Base-by-base conservation (phyloP, 2,888 invertebrate genomes). In the Diadromus collaris region DNA sequence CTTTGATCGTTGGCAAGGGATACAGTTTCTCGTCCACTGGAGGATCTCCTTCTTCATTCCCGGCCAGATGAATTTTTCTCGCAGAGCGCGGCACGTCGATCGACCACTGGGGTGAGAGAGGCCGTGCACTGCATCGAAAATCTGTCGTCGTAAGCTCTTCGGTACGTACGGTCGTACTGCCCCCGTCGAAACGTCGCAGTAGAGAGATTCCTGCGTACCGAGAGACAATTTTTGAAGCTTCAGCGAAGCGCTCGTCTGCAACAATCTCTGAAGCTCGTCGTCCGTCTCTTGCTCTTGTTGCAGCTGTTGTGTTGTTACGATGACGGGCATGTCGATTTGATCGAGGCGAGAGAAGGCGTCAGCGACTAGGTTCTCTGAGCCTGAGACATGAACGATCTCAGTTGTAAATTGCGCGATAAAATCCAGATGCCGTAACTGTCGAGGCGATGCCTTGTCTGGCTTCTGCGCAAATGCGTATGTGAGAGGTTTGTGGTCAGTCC, bases 1-100 rank as follows among this genome's bases (percentile, higher is more conserved):
- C 46, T 82, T 82, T 6, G 77, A 21, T 27, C 61, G 38, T 69
- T 83, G 83, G 64, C 81, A 83, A 13, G 61, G 60, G 24, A 82
- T 61, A 46, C 80, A 83, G 3, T 2, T 51, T 2, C 82, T 74
- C 1, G 85, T 79, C 86, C 88, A 89, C 13, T 69, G 9, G 16
- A 70, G 75, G 27, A 86, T 78, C 54, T 88, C 85, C 19, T 82
- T 83, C 5, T 79, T 78, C 72, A 87, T 85, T 2, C 32, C 51
- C 1, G 85, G 85, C 85, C 86, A 87, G 6, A 84, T 73, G 58
- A 82, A 87, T 64, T 82, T 82, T 56, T 79, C 61, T 24, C 75
- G 24, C n/a, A 88, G 79, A 9, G 83, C 60, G 32, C 76, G 77
- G 21, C 60, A 51, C 6, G 85, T 84, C 2, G 56, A 29, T 61